phyloP scores from a whole-genome alignment of 2,113 vertebrate genomes.

The Amazona guildingii region DNA sequence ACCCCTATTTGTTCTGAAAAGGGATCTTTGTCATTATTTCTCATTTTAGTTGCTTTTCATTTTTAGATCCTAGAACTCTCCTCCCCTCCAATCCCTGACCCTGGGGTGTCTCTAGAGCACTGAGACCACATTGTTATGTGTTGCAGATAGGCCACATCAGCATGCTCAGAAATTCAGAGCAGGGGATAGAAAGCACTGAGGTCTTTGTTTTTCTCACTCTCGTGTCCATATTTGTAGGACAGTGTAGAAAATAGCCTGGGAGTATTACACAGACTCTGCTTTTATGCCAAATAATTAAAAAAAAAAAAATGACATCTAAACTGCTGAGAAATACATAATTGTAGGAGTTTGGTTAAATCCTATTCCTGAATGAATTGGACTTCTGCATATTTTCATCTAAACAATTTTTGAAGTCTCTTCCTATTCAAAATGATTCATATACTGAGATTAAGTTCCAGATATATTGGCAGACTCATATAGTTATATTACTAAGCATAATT shows the following conservation, averaged over 20 bases:
- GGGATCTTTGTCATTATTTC: accelerated
- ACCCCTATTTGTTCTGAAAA: neutral
- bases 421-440: neutral
- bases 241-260: neutral
- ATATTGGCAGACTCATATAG: neutral
- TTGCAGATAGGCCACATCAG: neutral
- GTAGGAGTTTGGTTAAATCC: neutral
- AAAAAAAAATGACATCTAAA: neutral
- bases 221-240: neutral
- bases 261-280: neutral
- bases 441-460: neutral
- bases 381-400: neutral
- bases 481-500: neutral
- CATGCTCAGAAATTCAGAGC: neutral
- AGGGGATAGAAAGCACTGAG: neutral
- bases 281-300: neutral
- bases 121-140: neutral
- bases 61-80: neutral
- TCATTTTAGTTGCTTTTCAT: neutral
- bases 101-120: neutral
- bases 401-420: neutral
- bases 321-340: neutral
- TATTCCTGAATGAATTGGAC: neutral
- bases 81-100: neutral
- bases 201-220: neutral